A percentile compares a stretch with the other conserved stretches of the same genome.
Evolutionary conservation across 2,888 invertebrate species (phyloP).

Genomic region (Synergus itoensis): DNA sequence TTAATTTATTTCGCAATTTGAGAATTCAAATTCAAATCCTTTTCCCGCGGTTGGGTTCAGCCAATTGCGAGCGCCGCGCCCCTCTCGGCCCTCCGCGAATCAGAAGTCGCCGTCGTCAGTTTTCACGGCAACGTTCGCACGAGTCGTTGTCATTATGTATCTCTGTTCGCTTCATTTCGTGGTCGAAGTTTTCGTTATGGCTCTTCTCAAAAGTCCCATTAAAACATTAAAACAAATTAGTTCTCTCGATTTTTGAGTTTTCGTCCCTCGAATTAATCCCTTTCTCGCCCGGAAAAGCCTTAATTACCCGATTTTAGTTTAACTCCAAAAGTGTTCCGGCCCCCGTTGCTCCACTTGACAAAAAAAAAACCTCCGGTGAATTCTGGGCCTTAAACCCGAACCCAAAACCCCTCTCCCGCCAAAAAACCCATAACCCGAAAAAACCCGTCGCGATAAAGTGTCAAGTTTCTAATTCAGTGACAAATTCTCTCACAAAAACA

Average conservation of each 20-base stretch:
- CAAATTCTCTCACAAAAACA: neutral
- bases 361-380: conserved; percentile 19
- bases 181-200: conserved; percentile 40
- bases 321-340: neutral
- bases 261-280: too few species aligned
- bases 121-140: neutral
- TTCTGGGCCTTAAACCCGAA: neutral
- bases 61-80: neutral
- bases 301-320: neutral
- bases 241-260: neutral
- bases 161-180: conserved; percentile 9
- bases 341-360: neutral
- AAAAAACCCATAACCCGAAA: neutral
- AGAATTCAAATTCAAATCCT: conserved; percentile 2
- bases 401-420: neutral
- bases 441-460: neutral
- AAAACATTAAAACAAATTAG: conserved; percentile 20
- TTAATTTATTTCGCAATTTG: neutral
- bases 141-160: too few species aligned
- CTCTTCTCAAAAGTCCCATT: neutral
- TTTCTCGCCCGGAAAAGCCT: neutral
- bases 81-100: neutral
- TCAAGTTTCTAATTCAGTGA: neutral
- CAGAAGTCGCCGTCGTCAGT: neutral
- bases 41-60: neutral